phyloP scores from a whole-genome alignment of 2,113 vertebrate species.

The Callopanchax toddi region DNA sequence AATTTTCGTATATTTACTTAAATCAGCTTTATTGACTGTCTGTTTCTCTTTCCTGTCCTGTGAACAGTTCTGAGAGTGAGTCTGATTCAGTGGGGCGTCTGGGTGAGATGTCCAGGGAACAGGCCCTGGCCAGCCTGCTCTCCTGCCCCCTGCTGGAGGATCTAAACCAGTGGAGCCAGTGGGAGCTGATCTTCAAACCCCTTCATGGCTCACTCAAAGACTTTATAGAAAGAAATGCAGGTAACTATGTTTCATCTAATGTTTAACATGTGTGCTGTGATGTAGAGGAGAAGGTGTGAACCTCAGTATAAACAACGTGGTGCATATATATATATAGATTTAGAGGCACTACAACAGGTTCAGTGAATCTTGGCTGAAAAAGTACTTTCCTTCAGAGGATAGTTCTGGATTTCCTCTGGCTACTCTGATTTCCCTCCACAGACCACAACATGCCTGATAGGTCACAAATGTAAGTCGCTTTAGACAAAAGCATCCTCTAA shows the following conservation, averaged over 20 bases:
- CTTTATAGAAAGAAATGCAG: slow-evolving; percentile 78
- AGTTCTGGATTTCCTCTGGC: too few species aligned
- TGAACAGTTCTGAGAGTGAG: slow-evolving; percentile 36
- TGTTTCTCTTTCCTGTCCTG: neutral
- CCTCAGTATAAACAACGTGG: neutral
- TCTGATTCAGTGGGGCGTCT: slow-evolving; percentile 69
- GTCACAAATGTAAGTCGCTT: too few species aligned
- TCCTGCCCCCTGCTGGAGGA: slow-evolving; percentile 81
- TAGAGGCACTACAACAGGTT: too few species aligned
- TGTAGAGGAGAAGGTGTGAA: neutral
- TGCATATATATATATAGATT: too few species aligned
- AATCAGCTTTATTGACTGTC: too few species aligned
- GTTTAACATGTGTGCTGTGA: neutral
- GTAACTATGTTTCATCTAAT: slow-evolving; percentile 10
- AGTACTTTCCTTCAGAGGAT: too few species aligned
- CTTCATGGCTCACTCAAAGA: slow-evolving; percentile 76
- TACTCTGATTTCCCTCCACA: too few species aligned
- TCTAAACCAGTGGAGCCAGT: slow-evolving; percentile 80
- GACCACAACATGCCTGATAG: too few species aligned
- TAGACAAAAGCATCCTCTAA: too few species aligned
- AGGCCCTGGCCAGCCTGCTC: slow-evolving; percentile 74
- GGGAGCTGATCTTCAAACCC: slow-evolving; percentile 80
- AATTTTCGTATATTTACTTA: too few species aligned
- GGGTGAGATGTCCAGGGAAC: slow-evolving; percentile 69
- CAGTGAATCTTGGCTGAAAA: too few species aligned